Percentiles rank a stretch among this genome's conserved stretches.
phyloP scores from a whole-genome alignment of 1,140 invertebrate genomes.

The Drosophila pectinifera region DNA sequence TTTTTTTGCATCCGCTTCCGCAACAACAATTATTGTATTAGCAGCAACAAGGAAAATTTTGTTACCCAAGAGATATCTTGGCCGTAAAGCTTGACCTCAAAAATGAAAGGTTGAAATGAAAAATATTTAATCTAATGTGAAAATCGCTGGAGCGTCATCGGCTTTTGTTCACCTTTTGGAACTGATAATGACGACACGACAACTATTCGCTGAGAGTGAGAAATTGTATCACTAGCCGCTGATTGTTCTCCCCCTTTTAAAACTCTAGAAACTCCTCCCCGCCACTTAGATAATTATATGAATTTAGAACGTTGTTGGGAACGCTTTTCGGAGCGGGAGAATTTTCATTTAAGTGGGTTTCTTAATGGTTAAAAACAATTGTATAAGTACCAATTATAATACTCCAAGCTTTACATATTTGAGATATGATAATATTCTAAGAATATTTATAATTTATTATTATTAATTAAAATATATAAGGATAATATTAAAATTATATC shows the following conservation, averaged over 20 bases:
- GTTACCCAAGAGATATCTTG: constrained; percentile 53
- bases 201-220: constrained; percentile 43
- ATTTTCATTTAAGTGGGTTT: not conserved
- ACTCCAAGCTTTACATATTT: too few species aligned
- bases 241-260: constrained; percentile 35
- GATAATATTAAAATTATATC: not conserved
- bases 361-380: not conserved
- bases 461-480: too few species aligned
- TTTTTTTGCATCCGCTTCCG: constrained; percentile 78
- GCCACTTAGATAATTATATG: constrained; percentile 44
- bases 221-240: constrained; percentile 42
- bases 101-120: constrained; percentile 66
- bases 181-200: constrained; percentile 70
- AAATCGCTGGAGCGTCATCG: constrained; percentile 77
- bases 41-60: constrained; percentile 52
- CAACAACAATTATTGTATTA: constrained; percentile 76
- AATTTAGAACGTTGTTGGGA: constrained; percentile 28
- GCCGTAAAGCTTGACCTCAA: constrained; percentile 66
- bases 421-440: too few species aligned
- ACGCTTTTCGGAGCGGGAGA: constrained; percentile 10
- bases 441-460: too few species aligned
- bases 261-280: constrained; percentile 8
- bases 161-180: constrained; percentile 48
- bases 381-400: too few species aligned
- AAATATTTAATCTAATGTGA: constrained; percentile 80